A percentile compares a stretch with the other conserved stretches of the same genome.
Evolutionary conservation across 2,888 invertebrate species (phyloP).

Genomic region (Synergus itoensis): DNA sequence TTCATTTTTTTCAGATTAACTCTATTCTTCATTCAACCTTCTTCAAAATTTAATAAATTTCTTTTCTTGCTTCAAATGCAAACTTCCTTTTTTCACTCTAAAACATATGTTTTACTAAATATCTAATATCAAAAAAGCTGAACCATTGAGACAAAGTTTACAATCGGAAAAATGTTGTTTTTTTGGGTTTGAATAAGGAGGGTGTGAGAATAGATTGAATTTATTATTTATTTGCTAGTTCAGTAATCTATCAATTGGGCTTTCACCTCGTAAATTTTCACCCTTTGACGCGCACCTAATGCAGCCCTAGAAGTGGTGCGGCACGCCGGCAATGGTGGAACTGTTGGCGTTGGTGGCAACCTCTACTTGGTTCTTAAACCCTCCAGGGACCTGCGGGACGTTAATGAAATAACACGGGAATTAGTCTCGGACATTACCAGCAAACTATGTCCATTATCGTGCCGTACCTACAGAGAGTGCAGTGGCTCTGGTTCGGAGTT

Average conservation of each 20-base stretch:
- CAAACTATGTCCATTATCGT: constrained; percentile 78
- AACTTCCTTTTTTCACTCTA: too few species aligned
- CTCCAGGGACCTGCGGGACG: constrained; percentile 74
- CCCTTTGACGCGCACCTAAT: constrained; percentile 75
- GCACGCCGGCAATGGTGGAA: constrained; percentile 47
- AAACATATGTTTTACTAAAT: too few species aligned
- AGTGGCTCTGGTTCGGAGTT: constrained; percentile 47
- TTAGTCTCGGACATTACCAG: constrained; percentile 78
- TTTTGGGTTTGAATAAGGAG: not conserved
- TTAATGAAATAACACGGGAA: constrained; percentile 78
- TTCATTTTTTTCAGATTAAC: not conserved
- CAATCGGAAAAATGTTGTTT: not conserved
- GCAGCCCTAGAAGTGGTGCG: constrained; percentile 61
- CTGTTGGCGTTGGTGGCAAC: constrained; percentile 48
- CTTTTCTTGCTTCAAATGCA: too few species aligned
- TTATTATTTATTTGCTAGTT: constrained; percentile 29
- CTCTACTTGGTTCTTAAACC: constrained; percentile 62
- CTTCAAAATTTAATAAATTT: too few species aligned
- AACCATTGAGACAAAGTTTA: too few species aligned
- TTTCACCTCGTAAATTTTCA: constrained; percentile 75
- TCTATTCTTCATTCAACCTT: too few species aligned
- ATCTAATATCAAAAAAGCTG: too few species aligned
- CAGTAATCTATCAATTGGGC: constrained; percentile 66
- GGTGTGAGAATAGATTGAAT: not conserved
- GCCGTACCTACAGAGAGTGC: constrained; percentile 57